A percentile compares a stretch with the other conserved stretches of the same genome.
These are phyloP conservation scores for Dione vanillae DNA, from an alignment of 2,888 invertebrate species.

Conservation along the genomic window DNA sequence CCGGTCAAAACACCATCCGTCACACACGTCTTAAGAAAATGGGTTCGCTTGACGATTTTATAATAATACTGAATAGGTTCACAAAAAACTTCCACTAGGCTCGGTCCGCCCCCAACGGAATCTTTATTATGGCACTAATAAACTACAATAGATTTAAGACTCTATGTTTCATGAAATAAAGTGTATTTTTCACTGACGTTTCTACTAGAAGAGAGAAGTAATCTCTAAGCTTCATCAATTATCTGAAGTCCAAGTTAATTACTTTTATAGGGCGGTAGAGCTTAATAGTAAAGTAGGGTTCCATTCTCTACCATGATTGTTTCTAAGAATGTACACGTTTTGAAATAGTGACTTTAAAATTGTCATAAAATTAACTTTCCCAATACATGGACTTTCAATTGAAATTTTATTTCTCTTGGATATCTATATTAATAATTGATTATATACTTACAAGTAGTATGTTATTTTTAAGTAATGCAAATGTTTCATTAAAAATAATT, in stretches of 20 bases:
- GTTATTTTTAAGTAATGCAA: not conserved
- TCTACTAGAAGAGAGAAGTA: constrained; percentile 66
- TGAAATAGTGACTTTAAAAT: not conserved
- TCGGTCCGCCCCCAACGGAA: constrained; percentile 69
- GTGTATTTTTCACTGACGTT: constrained; percentile 47
- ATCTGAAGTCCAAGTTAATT: constrained; percentile 82
- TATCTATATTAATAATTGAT: not conserved
- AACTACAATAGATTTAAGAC: constrained; percentile 29
- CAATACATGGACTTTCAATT: not conserved
- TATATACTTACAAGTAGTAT: not conserved
- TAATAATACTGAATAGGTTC: constrained; percentile 72
- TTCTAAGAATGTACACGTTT: constrained; percentile 23
- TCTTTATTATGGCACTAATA: constrained; percentile 62
- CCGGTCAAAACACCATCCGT: constrained; percentile 73
- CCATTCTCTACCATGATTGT: constrained; percentile 24
- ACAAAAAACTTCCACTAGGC: constrained; percentile 68
- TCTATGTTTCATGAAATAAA: constrained; percentile 43
- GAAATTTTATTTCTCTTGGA: too few species aligned
- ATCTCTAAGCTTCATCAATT: constrained; percentile 83
- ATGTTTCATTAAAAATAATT: too few species aligned
- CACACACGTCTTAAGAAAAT: constrained; percentile 68
- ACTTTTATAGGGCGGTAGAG: constrained; percentile 80
- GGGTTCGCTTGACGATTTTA: constrained; percentile 76
- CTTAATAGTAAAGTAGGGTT: constrained; percentile 60
- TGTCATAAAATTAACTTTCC: constrained; percentile 21